Percentiles rank a stretch among this genome's conserved stretches.
phyloP scores from a whole-genome alignment of 1,140 invertebrate species.

The Chironomus striatipennis region DNA sequence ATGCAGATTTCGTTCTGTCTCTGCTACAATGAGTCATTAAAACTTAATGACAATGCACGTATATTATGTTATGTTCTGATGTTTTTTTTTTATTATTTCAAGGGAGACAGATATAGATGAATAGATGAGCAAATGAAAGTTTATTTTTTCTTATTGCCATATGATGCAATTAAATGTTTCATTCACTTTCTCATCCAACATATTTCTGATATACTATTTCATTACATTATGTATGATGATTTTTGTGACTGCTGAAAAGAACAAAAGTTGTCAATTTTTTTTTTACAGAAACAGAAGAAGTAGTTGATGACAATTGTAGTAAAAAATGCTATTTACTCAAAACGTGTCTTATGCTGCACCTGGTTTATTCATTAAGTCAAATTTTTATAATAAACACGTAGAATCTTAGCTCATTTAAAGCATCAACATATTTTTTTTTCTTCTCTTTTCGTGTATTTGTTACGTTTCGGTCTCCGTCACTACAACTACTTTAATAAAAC shows the following conservation, averaged over 20 bases:
- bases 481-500: conserved; percentile 3
- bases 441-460: not conserved
- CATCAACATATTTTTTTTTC: not conserved
- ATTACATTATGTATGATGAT: not conserved
- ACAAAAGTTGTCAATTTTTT: not conserved
- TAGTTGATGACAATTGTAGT: not conserved
- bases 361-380: not conserved
- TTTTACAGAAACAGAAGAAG: not conserved
- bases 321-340: not conserved
- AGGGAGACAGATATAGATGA: no score
- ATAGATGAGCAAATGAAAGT: no score
- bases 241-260: not conserved
- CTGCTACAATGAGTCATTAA: not conserved
- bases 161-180: not conserved
- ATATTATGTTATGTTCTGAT: no score
- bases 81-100: no score
- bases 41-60: conserved; percentile 12
- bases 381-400: conserved; percentile 14
- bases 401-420: conserved; percentile 8
- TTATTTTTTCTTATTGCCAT: not conserved
- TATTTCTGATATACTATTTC: no score
- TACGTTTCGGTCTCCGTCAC: not conserved
- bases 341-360: not conserved
- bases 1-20: not conserved
- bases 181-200: not conserved